Base-by-base conservation (phyloP, 2,797 vertebrate species). In the Philypnodon macrostomus region DNA sequence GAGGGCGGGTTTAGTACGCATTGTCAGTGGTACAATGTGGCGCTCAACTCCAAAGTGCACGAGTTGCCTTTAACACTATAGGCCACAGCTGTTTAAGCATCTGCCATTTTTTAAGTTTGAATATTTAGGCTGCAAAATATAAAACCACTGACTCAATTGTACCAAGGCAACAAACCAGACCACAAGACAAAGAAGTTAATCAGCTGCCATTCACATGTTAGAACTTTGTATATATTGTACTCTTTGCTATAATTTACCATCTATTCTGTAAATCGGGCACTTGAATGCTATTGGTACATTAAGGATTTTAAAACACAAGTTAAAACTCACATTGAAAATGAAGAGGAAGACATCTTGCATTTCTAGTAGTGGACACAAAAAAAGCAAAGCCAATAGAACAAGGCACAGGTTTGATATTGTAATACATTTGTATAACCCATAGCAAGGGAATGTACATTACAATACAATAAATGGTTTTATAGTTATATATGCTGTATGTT, bases 81-180 rank as follows among this genome's bases (percentile, higher is more conserved):
- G 7, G 23, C 38, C 35, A 45, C 30, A 40, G 45, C 10, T 42
- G 6, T n/a, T 32, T n/a, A 31, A 2, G 37, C 12, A 18, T 1
- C n/a, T 1, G 16, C 30, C 19, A 57, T 6, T 23, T 37, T n/a
- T 9, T n/a, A n/a, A 7, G 5, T 1, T 32, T 53, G 12, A 44
- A 40, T 36, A 40, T 27, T 48, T 15, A 5, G 46, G 52, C 59
- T 52, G 41, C 23, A n/a, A 45, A 29, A 53, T 26, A 33, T 26
- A 7, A 50, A 47, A 82, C 47, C 51, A 54, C 4, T 6, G 41
- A 65, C 53, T 54, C n/a, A 30, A 53, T 45, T 63, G 61, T 74
- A 55, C 62, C 62, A 84, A 83, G 79, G 79, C 78, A 80, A 73
- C 58, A 30, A 18, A 42, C 34, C 74, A 73, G 57, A 74, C 39